phyloP scores from a whole-genome alignment of 2,888 invertebrate genomes.

The Callosobruchus maculatus region DNA sequence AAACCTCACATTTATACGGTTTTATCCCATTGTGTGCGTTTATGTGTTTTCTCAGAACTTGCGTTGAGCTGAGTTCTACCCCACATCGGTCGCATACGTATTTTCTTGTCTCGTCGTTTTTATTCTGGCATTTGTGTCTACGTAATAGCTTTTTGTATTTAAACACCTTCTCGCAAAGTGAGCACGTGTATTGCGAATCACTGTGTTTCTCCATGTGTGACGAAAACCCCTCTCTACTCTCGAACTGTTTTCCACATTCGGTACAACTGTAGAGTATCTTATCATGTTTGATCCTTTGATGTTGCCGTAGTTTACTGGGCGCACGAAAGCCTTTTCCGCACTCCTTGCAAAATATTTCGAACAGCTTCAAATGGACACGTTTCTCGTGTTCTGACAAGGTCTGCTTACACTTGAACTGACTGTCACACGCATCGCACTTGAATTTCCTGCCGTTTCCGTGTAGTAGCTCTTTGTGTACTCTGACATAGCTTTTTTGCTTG shows the following conservation, averaged over 20 bases:
- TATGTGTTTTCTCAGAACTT: slow-evolving; percentile 17
- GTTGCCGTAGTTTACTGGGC: slow-evolving; percentile 36
- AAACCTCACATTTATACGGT: slow-evolving; percentile 27
- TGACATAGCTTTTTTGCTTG: neutral
- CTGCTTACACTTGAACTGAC: neutral
- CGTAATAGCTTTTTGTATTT: no score
- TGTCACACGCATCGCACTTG: neutral
- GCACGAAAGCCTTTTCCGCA: slow-evolving; percentile 33
- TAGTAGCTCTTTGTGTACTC: neutral
- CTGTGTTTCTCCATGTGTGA: neutral
- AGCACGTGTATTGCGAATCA: no score
- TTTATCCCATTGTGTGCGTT: slow-evolving; percentile 17
- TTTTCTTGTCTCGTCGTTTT: no score
- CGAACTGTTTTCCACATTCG: slow-evolving; percentile 41
- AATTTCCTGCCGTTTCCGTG: neutral
- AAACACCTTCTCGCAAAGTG: no score
- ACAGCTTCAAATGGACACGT: slow-evolving; percentile 21
- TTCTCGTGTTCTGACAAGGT: neutral
- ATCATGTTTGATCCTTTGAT: slow-evolving; percentile 37
- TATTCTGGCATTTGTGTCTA: no score
- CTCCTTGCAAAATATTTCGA: slow-evolving; percentile 7
- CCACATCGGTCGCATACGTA: slow-evolving; percentile 12
- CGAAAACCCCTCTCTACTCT: slow-evolving; percentile 38
- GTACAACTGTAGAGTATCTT: slow-evolving; percentile 39
- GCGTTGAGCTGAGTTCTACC: slow-evolving; percentile 18